These are phyloP conservation scores for Dreissena polymorpha DNA, from an alignment of 1,140 invertebrate genomes.

Conservation along the genomic window DNA sequence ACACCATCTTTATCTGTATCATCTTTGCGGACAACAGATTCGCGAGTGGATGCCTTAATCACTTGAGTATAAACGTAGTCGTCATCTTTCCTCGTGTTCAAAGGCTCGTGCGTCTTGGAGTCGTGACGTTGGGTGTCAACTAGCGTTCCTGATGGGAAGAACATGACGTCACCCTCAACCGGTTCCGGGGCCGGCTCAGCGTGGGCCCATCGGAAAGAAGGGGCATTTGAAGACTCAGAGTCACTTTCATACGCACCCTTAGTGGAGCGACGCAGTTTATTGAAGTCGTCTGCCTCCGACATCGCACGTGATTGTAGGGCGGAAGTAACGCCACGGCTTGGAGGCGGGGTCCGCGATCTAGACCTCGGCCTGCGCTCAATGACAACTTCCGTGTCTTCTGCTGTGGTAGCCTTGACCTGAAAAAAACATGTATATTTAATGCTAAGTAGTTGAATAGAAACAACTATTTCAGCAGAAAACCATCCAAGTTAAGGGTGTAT, in stretches of 20 bases:
- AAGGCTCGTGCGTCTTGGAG: not conserved
- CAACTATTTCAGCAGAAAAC: not conserved
- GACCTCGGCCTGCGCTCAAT: constrained; percentile 1
- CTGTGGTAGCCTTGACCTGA: not conserved
- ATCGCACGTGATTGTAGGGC: constrained; percentile 23
- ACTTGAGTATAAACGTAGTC: constrained; percentile 35
- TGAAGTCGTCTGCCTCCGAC: constrained; percentile 38
- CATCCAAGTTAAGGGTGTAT: not conserved
- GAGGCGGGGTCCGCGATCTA: not conserved
- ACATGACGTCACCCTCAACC: constrained; percentile 43
- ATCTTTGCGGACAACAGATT: no score
- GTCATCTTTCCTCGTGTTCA: constrained; percentile 6
- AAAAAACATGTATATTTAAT: not conserved
- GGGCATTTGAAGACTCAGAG: constrained; percentile 32
- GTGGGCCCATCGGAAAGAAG: constrained; percentile 33
- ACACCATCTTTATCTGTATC: no score
- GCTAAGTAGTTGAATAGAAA: not conserved
- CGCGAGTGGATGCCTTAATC: no score
- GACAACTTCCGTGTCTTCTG: not conserved
- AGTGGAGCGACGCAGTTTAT: constrained; percentile 35
- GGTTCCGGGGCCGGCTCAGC: not conserved
- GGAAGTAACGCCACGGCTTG: not conserved
- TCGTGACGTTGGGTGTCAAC: not conserved
- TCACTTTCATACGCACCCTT: constrained; percentile 11
- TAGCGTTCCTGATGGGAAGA: constrained; percentile 22